phyloP scores from a whole-genome alignment of 2,113 vertebrate genomes.

The Brienomyrus brachyistius region DNA sequence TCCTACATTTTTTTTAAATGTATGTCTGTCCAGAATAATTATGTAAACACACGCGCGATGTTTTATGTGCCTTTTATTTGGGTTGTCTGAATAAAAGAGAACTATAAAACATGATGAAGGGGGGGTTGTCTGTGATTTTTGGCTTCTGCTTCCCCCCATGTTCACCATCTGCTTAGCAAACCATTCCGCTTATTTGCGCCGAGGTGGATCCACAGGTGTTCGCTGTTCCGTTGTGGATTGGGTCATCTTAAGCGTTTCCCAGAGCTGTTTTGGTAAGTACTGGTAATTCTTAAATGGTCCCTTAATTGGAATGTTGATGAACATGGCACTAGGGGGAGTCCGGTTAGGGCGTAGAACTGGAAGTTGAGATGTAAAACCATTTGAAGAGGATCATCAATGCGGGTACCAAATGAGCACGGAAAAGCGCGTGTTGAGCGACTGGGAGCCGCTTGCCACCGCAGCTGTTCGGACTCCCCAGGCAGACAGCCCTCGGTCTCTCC shows the following conservation, averaged over 20 bases:
- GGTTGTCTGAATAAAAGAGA: constrained; percentile 99
- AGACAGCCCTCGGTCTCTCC: background rate
- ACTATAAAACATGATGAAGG: constrained; percentile 53
- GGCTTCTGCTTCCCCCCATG: background rate
- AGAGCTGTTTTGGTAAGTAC: background rate
- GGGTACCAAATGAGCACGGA: background rate
- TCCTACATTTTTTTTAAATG: constrained; percentile 93
- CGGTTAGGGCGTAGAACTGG: background rate
- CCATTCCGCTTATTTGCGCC: background rate
- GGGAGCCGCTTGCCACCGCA: background rate
- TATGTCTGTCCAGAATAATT: constrained; percentile 95
- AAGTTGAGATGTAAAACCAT: background rate
- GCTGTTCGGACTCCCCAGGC: background rate
- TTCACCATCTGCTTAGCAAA: background rate
- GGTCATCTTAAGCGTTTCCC: background rate
- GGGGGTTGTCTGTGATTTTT: constrained; percentile 15
- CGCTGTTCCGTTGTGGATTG: background rate
- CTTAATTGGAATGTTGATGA: background rate
- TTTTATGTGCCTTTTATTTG: constrained; percentile 98
- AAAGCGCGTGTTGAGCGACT: background rate
- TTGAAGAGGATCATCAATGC: background rate
- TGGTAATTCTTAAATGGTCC: background rate
- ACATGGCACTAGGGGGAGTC: background rate
- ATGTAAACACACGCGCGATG: constrained; percentile 94
- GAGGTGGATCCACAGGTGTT: background rate